Base-by-base conservation (phyloP, 1,140 invertebrate species). In the Leptinotarsa texana region DNA sequence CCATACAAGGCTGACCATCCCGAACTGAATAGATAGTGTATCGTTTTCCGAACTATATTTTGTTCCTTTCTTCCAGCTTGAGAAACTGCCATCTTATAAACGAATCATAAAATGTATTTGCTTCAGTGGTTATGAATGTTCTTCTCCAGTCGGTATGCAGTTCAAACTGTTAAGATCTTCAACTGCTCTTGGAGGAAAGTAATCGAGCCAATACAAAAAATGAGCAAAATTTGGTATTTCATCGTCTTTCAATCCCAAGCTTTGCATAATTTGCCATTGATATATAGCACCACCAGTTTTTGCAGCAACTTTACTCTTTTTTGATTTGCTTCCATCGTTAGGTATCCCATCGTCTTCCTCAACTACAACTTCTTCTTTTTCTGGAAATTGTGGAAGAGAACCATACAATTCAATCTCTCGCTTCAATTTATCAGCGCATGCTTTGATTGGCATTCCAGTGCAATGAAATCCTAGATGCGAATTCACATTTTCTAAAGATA, bases 191-290 rank as follows among this genome's bases (percentile, higher is more conserved):
- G 96, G 96, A 78, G 98, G 98, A 85, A 99, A 99, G 86, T 99
- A 99, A 72, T 95, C 90, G 0, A 98, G 87, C 98, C 98, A 99
- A 86, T 98, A 91, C 69, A 89, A 85, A 17, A 94, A 90, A 88
- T 99, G 92, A 42, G 97, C 93, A 90, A 99, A 99, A 69, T 94
- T 89, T 77, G 91, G 90, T 71, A 99, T 99, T 85, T 99, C 96
- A 68, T 95, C 92, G 83, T 99, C 93, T 49, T 88, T 83, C 3
- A 99, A 86, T 0, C 97, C 98, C 67, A 99, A 86, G 84, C 94
- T 93, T 84, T 93, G 88, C 98, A 99, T 99, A 68, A 99, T 99
- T 86, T 99, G 93, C 98, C 98, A 99, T 83, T 99, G 98, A 84
- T 95, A 99, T 85, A 98, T 99, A 1, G 93, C 91, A 8, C 87